Evolutionary conservation across 2,888 invertebrate species (phyloP).

Genomic region (Lithosia quadra): DNA sequence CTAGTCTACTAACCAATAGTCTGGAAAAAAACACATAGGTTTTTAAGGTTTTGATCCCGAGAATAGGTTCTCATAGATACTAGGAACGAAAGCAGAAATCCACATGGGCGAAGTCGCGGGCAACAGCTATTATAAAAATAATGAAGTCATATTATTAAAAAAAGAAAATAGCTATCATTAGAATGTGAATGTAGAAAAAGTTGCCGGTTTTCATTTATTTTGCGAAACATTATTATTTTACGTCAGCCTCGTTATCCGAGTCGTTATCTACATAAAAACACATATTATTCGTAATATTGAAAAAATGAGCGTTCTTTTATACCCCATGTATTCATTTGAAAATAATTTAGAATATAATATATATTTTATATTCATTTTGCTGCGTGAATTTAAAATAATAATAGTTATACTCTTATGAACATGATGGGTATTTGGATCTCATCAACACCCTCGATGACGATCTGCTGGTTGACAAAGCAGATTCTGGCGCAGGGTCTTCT

Average conservation of each 20-base stretch:
- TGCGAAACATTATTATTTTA: neutral
- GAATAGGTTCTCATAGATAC: no score
- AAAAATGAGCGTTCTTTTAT: neutral
- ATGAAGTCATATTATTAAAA: neutral
- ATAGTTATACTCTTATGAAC: neutral
- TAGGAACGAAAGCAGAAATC: no score
- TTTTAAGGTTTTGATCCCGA: no score
- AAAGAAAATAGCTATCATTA: neutral
- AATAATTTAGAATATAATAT: neutral
- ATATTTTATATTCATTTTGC: neutral
- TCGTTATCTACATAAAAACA: constrained; percentile 4
- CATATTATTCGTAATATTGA: constrained; percentile 1
- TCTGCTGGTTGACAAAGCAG: no score
- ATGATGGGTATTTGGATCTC: neutral
- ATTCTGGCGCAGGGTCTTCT: no score
- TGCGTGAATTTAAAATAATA: neutral
- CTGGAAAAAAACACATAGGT: no score
- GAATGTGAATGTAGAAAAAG: neutral
- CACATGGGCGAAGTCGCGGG: no score
- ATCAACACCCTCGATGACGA: neutral
- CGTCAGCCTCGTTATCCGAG: constrained; percentile 4
- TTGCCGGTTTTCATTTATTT: neutral
- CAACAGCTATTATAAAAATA: no score
- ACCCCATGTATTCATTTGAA: neutral
- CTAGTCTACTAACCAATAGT: no score